Percentiles rank a stretch among this genome's conserved stretches.
phyloP scores from a whole-genome alignment of 2,888 invertebrate species.

The Acanthopleura granulata region DNA sequence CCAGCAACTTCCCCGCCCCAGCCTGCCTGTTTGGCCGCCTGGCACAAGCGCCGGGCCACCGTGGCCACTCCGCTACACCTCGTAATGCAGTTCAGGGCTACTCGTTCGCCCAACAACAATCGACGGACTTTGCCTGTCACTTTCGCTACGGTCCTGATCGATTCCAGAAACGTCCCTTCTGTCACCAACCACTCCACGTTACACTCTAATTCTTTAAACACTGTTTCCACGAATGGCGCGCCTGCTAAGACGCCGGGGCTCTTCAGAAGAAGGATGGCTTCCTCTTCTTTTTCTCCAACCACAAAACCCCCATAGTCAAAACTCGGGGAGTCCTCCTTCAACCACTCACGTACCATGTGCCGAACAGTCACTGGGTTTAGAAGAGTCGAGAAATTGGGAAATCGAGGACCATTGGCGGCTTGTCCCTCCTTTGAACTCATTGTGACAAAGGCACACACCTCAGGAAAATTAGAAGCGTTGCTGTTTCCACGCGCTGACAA shows the following conservation, averaged over 20 bases:
- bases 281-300: slow-evolving; percentile 64
- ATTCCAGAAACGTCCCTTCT: slow-evolving; percentile 60
- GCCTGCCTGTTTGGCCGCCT: slow-evolving; percentile 40
- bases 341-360: slow-evolving; percentile 61
- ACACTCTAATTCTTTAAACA: slow-evolving; percentile 68
- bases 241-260: slow-evolving; percentile 68
- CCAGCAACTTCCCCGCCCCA: slow-evolving; percentile 70
- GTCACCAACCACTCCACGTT: slow-evolving; percentile 60
- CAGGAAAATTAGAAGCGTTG: too few species aligned
- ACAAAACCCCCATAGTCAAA: slow-evolving; percentile 69
- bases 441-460: too few species aligned
- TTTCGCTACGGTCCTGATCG: slow-evolving; percentile 55
- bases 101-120: slow-evolving; percentile 69
- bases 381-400: slow-evolving; percentile 23
- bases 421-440: too few species aligned
- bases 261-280: slow-evolving; percentile 61
- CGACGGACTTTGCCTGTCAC: slow-evolving; percentile 66
- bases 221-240: slow-evolving; percentile 68
- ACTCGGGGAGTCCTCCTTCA: slow-evolving; percentile 65
- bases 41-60: slow-evolving; percentile 46
- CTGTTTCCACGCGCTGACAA: too few species aligned
- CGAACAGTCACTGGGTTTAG: slow-evolving; percentile 65
- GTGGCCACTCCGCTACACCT: slow-evolving; percentile 70
- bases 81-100: slow-evolving; percentile 68
- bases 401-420: not conserved